phyloP scores from a whole-genome alignment of 2,113 vertebrate genomes.

The Sebastes schlegelii region DNA sequence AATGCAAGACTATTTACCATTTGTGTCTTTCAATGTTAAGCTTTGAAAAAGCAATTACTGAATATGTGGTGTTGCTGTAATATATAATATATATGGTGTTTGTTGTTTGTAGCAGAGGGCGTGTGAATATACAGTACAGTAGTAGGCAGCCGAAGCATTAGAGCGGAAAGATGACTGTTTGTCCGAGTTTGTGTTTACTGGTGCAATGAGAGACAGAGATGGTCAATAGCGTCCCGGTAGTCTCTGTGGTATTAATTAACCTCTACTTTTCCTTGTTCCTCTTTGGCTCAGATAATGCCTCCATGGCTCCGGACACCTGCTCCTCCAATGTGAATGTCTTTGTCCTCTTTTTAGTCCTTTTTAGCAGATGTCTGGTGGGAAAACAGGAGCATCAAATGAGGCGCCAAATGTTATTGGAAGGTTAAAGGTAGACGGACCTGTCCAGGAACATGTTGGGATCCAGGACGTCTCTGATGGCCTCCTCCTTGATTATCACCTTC shows the following conservation, averaged over 20 bases:
- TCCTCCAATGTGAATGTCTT: too few relatives aligned
- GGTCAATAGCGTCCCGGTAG: background rate
- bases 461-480: background rate
- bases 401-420: background rate
- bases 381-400: background rate
- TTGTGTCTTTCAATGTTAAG: too few relatives aligned
- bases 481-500: background rate
- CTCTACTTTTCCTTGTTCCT: background rate
- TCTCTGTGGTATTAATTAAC: background rate
- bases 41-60: background rate
- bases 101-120: background rate
- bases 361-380: background rate
- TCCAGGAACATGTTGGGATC: too few relatives aligned
- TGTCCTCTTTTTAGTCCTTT: background rate
- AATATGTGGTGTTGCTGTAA: background rate
- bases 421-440: background rate
- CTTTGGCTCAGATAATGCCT: background rate
- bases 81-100: background rate
- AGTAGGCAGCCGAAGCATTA: accelerated
- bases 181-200: background rate
- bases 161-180: too few relatives aligned
- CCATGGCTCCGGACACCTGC: background rate
- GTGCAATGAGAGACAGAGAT: background rate
- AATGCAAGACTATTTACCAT: too few relatives aligned
- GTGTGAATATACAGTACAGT: background rate